Percentiles rank a stretch among this genome's conserved stretches.
These are phyloP conservation scores for Gymnoscelis rufifasciata DNA, from an alignment of 2,888 invertebrate genomes.

Conservation along the genomic window DNA sequence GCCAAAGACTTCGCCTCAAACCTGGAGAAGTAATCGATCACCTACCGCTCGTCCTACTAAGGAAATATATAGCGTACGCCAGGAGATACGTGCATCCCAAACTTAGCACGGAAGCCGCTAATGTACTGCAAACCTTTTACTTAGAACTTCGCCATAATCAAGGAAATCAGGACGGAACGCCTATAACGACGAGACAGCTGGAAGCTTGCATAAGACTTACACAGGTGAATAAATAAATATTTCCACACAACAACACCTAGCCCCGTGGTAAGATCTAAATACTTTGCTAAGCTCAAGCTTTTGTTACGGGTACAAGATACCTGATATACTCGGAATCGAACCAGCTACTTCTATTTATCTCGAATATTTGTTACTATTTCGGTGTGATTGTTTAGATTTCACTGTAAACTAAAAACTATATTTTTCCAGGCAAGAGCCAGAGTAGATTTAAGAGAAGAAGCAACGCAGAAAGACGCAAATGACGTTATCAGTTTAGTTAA, in stretches of 20 bases:
- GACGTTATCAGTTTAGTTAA: slow-evolving; percentile 92
- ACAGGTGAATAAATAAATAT: too few species aligned
- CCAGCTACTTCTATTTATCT: too few species aligned
- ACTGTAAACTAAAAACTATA: too few species aligned
- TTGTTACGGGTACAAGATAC: too few species aligned
- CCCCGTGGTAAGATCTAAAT: too few species aligned
- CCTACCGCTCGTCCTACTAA: slow-evolving; percentile 86
- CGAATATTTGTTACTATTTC: too few species aligned
- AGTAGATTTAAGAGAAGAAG: slow-evolving; percentile 89
- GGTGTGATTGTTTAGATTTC: too few species aligned
- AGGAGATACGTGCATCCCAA: slow-evolving; percentile 91
- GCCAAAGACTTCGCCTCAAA: slow-evolving; percentile 79
- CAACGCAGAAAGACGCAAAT: slow-evolving; percentile 87
- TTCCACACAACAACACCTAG: too few species aligned
- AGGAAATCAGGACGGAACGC: slow-evolving; percentile 81
- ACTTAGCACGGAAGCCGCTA: slow-evolving; percentile 85
- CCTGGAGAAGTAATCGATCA: slow-evolving; percentile 82
- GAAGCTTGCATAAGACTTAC: slow-evolving; percentile 93
- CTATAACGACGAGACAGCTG: slow-evolving; percentile 92
- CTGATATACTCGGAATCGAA: too few species aligned
- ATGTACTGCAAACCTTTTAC: slow-evolving; percentile 87
- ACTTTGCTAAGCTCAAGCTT: too few species aligned
- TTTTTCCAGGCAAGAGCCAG: slow-evolving; percentile 96
- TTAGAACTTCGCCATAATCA: slow-evolving; percentile 85
- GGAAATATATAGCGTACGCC: slow-evolving; percentile 96